Conservation (phyloP, 2,797 vertebrate species). For the Rhodeus uyekii region DNA sequence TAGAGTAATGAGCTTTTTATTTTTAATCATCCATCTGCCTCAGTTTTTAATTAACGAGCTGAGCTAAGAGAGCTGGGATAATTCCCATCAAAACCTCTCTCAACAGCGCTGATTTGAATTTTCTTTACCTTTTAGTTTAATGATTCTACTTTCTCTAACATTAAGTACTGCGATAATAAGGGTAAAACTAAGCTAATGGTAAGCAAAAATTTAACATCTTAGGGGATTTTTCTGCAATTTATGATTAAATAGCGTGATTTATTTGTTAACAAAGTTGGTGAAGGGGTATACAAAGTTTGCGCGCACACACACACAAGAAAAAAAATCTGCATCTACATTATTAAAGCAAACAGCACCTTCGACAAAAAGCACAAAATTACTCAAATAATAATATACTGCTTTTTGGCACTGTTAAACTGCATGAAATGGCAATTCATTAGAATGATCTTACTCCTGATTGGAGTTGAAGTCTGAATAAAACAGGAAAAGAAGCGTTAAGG, state of each 20-base stretch:
- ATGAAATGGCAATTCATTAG: not conserved
- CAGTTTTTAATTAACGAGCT: conserved; percentile 43
- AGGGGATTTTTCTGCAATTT: not conserved
- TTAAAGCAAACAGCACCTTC: not conserved
- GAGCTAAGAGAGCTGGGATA: conserved; percentile 17
- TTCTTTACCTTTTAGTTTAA: conserved; percentile 32
- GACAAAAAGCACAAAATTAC: not conserved
- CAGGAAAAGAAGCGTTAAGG: not conserved
- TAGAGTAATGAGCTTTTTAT: conserved; percentile 40
- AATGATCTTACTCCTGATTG: not conserved
- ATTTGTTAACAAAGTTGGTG: not conserved
- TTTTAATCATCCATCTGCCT: conserved; percentile 34
- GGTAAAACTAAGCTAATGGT: not conserved
- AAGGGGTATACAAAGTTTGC: not conserved
- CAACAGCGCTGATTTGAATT: conserved; percentile 20
- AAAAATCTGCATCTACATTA: not conserved
- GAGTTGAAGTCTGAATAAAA: conserved; percentile 6
- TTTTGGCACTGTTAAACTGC: not conserved
- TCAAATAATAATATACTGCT: not conserved
- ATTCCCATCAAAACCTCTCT: conserved; percentile 16
- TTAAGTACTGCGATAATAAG: not conserved
- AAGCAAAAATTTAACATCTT: not conserved
- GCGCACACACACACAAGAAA: not conserved
- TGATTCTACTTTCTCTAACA: conserved; percentile 18
- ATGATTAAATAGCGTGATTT: not conserved